Evolutionary conservation across 2,888 invertebrate genomes (phyloP), one percentile per base, ranked within the genome.

Genomic region (Argynnis bischoffii): DNA sequence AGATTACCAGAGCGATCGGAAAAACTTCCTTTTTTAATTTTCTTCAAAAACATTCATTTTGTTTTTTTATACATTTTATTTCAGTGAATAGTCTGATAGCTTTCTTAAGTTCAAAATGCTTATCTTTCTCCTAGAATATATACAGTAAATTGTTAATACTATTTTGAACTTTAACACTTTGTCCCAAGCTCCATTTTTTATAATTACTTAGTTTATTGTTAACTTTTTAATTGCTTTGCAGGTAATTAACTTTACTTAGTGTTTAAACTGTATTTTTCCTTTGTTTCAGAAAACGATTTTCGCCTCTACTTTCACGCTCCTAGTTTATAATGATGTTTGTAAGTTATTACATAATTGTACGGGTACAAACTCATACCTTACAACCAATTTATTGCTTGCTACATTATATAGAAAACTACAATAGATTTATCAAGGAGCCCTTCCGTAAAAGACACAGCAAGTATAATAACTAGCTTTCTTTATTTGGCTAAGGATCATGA

Each of bases 1-100:
- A 89, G 90, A 91, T 91, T 89, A 87, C 84, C 85, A 81, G 87
- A 87, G 84, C 90, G 86, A 91, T 91, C 87, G 88, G 87, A 81
- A 84, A 85, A 90, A 90, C 89, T 92, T 92, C 87, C 90, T 84
- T 89, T 90, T 92, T 92, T 90, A 91, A 92, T 92, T 92, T 92
- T 91, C 90, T 92, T 92, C 89, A 91, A 90, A 57, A 90, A 92
- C 90, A 89, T 89, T 82, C 84, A 85, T 84, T 92, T 87, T 69
- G 65, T 67, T 68, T 66, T 87, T 90, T 88, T 87, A 82, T 83
- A 82, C 85, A 85, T 89, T 91, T 91, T 86, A 89, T 90, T 89
- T 81, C 83, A 84, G 78, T 85, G 86, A 89, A 88, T 89, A 88
- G 87, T 86, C 88, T 82, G 86, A 87, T 88, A 86, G 85, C 86